Base-by-base conservation (phyloP, 2,113 vertebrate species). In the Xyrauchen texanus region DNA sequence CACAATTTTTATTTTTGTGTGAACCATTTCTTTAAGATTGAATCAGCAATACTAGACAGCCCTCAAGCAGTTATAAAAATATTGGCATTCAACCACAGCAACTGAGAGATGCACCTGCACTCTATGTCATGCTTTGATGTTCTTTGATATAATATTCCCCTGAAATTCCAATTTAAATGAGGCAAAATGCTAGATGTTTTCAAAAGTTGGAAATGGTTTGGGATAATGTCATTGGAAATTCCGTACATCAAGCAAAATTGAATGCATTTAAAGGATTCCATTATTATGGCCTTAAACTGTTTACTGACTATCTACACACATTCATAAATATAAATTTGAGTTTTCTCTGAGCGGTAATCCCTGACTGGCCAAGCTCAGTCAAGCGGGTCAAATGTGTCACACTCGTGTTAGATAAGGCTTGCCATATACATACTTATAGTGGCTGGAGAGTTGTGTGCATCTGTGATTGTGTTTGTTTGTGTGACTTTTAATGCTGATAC, bases 271-370 rank as follows among this genome's bases (percentile, higher is more conserved):
- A 84, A 77, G 65, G 4, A 62, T 84, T 62, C 62, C 74, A 81
- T 77, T 82, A 72, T 62, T 83, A 68, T 44, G 73, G 51, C 80
- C 68, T 74, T 49, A 80, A 84, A 78, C 77, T 80, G 71, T 77
- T 82, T 69, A 74, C 68, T 46, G 66, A 77, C 53, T 68, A 83
- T 83, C 86, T 74, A 42, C 55, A 79, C 68, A 77, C 68, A 77
- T 82, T 84, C 77, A 84, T 83, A 77, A 84, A 85, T 84, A 85
- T 85, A 67, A 83, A 81, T 82, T 71, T 75, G 53, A 68, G 63
- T 69, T 76, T 65, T 80, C 46, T 71, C 11, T 7, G 61, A 80
- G 65, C 70, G 9, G 82, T 82, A 80, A 82, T 80, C 81, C 77
- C 64, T 63, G 83, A 57, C 73, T 64, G 68, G 74, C 70, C 78